phyloP scores from a whole-genome alignment of 2,113 vertebrate species.

The Myotis yumanensis region DNA sequence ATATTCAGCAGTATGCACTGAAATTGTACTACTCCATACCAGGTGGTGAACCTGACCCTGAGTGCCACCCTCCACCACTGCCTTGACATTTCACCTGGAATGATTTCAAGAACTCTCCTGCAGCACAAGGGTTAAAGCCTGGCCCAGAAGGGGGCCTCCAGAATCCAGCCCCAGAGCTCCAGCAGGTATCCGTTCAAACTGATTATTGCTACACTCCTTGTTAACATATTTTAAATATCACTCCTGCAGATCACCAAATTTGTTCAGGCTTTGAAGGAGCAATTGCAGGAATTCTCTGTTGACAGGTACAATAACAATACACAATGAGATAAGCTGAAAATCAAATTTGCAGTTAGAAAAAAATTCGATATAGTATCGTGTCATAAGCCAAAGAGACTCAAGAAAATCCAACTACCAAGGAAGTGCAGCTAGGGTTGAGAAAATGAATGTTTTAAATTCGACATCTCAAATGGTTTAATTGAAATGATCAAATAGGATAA shows the following conservation, averaged over 20 bases:
- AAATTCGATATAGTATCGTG: background rate
- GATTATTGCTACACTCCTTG: background rate
- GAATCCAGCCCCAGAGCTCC: background rate
- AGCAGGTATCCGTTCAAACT: background rate
- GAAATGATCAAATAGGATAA: slow-evolving; percentile 48
- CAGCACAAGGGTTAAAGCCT: background rate
- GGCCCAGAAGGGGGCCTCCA: background rate
- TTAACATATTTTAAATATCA: slow-evolving; percentile 30
- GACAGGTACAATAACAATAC: slow-evolving; percentile 25
- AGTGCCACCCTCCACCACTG: background rate
- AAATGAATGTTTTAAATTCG: slow-evolving; percentile 44
- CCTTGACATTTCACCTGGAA: background rate
- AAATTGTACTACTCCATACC: background rate
- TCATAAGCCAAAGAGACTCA: background rate
- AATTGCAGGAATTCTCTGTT: background rate
- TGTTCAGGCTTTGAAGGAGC: background rate
- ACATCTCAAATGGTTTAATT: slow-evolving; percentile 52
- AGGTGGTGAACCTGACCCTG: background rate
- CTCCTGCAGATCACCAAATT: background rate
- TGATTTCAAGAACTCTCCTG: background rate
- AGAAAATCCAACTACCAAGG: background rate
- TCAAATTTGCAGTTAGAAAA: slow-evolving; percentile 52
- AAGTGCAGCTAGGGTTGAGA: background rate
- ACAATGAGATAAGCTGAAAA: slow-evolving; percentile 45
- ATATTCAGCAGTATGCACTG: background rate